These are phyloP conservation scores for Abrostola tripartita DNA, from an alignment of 2,888 invertebrate genomes.

Conservation along the genomic window DNA sequence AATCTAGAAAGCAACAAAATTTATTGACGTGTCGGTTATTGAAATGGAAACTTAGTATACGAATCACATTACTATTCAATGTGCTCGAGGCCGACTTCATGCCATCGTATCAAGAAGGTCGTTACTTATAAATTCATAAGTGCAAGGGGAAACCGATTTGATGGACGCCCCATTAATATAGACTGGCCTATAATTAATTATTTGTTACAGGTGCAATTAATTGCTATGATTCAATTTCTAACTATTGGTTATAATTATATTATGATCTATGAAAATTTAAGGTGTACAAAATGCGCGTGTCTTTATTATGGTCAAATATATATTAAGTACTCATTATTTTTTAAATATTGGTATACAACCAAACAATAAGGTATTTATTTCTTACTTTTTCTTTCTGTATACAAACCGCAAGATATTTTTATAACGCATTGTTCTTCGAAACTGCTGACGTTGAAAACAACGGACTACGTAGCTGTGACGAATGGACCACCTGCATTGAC, in stretches of 20 bases:
- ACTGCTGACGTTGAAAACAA: constrained; percentile 9
- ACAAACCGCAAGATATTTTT: constrained; percentile 1
- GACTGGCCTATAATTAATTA: too few species aligned
- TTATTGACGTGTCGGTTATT: constrained; percentile 52
- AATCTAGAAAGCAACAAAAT: constrained; percentile 36
- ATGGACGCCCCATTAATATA: constrained; percentile 20
- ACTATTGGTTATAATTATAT: too few species aligned
- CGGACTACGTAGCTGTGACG: constrained; percentile 3
- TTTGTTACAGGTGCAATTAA: too few species aligned
- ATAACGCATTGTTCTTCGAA: constrained; percentile 5
- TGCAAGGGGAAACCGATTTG: constrained; percentile 52
- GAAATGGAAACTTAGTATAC: constrained; percentile 62
- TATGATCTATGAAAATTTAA: too few species aligned
- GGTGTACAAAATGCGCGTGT: too few species aligned
- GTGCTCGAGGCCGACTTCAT: constrained; percentile 62
- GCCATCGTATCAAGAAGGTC: constrained; percentile 67
- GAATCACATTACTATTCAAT: constrained; percentile 67
- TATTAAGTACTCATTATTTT: background rate
- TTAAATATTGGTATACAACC: background rate
- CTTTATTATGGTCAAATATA: too few species aligned
- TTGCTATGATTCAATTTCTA: too few species aligned
- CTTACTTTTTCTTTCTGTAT: background rate
- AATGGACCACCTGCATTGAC: constrained; percentile 31
- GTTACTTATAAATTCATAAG: constrained; percentile 60
- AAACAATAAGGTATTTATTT: background rate